Conservation (phyloP, 1,140 invertebrate genomes). For the Drosophila pallidifrons region DNA sequence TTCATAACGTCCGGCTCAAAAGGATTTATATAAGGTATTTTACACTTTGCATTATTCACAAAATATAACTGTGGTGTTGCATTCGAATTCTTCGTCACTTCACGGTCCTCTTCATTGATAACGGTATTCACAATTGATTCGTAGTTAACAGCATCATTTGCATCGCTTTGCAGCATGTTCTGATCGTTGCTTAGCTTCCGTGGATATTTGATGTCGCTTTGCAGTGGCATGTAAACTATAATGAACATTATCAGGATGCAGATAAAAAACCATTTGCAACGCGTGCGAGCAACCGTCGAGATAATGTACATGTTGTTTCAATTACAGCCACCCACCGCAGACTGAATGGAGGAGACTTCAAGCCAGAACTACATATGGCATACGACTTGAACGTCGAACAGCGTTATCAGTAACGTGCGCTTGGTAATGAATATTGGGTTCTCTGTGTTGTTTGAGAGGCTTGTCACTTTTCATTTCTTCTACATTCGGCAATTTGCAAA, state of each 20-base stretch:
- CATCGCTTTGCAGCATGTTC: too few relatives aligned
- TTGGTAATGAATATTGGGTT: background rate
- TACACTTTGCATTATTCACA: conserved; percentile 51
- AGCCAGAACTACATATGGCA: too few relatives aligned
- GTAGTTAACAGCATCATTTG: background rate
- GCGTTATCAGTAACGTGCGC: background rate
- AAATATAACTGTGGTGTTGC: conserved; percentile 24
- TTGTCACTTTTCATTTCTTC: background rate
- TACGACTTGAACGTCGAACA: background rate
- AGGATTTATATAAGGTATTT: conserved; percentile 65
- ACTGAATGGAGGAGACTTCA: conserved; percentile 9
- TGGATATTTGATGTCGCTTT: background rate
- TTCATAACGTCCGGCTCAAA: conserved; percentile 47
- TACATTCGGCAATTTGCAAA: background rate
- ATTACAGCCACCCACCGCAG: background rate
- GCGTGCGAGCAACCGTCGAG: conserved; percentile 8
- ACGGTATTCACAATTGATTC: background rate
- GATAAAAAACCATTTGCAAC: conserved; percentile 28
- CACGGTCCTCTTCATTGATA: background rate
- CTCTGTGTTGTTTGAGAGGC: background rate
- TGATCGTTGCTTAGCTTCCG: too few relatives aligned
- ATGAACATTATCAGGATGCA: background rate
- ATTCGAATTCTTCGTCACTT: background rate
- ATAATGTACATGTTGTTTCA: conserved; percentile 15
- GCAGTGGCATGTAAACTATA: background rate